Conservation (phyloP, 2,888 invertebrate genomes). For the Eulithis prunata region DNA sequence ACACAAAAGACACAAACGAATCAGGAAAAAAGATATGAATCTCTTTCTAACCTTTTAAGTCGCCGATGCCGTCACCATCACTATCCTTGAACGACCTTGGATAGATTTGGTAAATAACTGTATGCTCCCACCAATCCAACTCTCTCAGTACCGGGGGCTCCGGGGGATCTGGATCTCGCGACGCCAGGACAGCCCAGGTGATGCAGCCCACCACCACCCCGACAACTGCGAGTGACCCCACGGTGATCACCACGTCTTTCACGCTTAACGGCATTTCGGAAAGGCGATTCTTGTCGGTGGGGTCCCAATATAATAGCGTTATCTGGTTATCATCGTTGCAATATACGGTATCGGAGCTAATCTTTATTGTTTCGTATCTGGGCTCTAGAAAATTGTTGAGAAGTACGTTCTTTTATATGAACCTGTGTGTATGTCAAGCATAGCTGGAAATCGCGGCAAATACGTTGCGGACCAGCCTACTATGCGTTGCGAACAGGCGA, state of each 20-base stretch:
- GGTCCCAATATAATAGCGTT: constrained; percentile 38
- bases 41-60: constrained; percentile 85
- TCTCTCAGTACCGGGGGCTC: constrained; percentile 43
- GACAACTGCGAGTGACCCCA: constrained; percentile 46
- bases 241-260: constrained; percentile 42
- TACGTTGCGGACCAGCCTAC: too few relatives aligned
- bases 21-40: too few relatives aligned
- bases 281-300: constrained; percentile 11
- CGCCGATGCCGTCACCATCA: constrained; percentile 92
- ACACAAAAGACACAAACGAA: too few relatives aligned
- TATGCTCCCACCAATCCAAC: constrained; percentile 91
- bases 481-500: too few relatives aligned
- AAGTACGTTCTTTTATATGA: too few relatives aligned
- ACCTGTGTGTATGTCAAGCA: too few relatives aligned
- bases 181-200: constrained; percentile 56
- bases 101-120: constrained; percentile 92
- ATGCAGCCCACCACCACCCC: constrained; percentile 51
- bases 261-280: constrained; percentile 43
- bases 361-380: constrained; percentile 12
- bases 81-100: constrained; percentile 93
- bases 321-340: constrained; percentile 35
- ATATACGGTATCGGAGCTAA: constrained; percentile 25
- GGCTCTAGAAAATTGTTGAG: constrained; percentile 5
- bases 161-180: constrained; percentile 43
- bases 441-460: too few relatives aligned